Base-by-base conservation (phyloP, 2,797 vertebrate genomes). In the Eulemur mongoz region DNA sequence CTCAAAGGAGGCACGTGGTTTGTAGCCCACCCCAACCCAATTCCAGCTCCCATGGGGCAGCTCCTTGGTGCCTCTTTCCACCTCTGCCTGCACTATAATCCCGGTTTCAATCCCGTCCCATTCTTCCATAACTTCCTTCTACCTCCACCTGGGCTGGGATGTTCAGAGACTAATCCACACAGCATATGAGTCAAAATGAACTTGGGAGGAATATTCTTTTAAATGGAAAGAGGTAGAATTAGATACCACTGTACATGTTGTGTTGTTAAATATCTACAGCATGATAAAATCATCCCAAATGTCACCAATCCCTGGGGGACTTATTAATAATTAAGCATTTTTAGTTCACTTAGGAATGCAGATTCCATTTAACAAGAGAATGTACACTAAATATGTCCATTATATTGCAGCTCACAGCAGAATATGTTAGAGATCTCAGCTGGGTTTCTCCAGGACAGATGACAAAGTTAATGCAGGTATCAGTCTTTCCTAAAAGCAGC, bases 251-350 rank as follows among this genome's bases (percentile, higher is more conserved):
- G 13, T 63, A 67, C 50, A 40, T 25, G 61, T 90, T 83, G 91
- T 90, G 87, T 82, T 94, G 92, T 88, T 94, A 96, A 97, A 84
- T 93, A 93, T 93, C 97, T 97, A 43, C 54, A 75, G 97, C 86
- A 30, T 82, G 89, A 91, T 94, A 95, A 97, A 98, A 94, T 96
- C 96, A 97, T 97, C 91, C 91, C 87, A 97, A 97, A 97, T 97
- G 96, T 96, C 96, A 96, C 76, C 35, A 86, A 13, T 94, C 96
- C 95, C 95, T 92, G 75, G 93, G 96, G 96, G 67, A 87, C 72
- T 65, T 96, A 96, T 97, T 97, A 97, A 97, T 97, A 97, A 97
- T 97, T 96, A 93, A 97, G 76, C 80, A 88, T 78, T 96, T 97
- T 89, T 94, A 93, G 85, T 97, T 98, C 92, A 90, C 87, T 96